Percentiles rank a stretch among this genome's conserved stretches.
These are phyloP conservation scores for Astur gentilis DNA, from an alignment of 2,113 vertebrate genomes.

Conservation along the genomic window DNA sequence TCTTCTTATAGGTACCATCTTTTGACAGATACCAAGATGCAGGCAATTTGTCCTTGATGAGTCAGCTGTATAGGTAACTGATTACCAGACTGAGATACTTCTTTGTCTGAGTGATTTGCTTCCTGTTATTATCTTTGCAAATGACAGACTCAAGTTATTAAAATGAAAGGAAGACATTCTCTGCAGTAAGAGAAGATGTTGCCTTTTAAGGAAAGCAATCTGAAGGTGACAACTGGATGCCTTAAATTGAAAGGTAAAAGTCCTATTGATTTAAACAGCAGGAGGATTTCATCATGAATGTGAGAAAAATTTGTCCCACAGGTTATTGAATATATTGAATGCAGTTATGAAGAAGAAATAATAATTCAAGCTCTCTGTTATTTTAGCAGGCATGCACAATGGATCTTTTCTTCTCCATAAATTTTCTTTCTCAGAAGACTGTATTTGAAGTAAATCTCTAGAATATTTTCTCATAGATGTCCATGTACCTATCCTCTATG, in stretches of 20 bases:
- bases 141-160: neutral
- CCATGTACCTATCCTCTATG: neutral
- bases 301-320: neutral
- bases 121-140: neutral
- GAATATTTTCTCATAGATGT: neutral
- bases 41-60: neutral
- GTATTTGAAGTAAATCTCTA: neutral
- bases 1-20: neutral
- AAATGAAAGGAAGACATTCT: neutral
- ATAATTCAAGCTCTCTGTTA: neutral
- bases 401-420: neutral
- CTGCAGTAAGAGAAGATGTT: neutral
- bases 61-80: neutral
- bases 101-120: neutral
- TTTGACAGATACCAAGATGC: neutral
- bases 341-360: constrained; percentile 1
- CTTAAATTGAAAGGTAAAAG: neutral
- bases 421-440: neutral
- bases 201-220: neutral
- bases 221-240: neutral
- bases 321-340: neutral
- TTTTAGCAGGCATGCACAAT: neutral
- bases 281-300: neutral
- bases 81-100: neutral
- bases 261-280: neutral